Conservation (phyloP, 2,888 invertebrate species). For the Helicoverpa assulta region DNA sequence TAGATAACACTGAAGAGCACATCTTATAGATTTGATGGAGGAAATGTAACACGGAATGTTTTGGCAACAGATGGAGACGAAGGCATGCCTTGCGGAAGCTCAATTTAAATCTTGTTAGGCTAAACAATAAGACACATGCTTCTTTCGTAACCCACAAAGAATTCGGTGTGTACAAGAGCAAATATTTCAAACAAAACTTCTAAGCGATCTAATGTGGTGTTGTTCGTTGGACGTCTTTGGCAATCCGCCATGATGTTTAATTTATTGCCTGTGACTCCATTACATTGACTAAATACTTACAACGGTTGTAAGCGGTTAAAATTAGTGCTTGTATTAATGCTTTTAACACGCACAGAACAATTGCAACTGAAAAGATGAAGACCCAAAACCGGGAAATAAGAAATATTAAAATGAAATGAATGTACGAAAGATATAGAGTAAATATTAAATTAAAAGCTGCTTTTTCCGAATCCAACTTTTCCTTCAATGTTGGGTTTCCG, state of each 20-base stretch:
- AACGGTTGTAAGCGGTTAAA: slow-evolving; percentile 47
- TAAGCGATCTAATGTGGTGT: slow-evolving; percentile 45
- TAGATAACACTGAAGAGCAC: neutral
- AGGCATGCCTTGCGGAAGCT: neutral
- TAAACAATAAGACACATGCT: slow-evolving; percentile 1
- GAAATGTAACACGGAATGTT: neutral
- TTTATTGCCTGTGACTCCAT: slow-evolving; percentile 56
- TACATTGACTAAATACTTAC: slow-evolving; percentile 56
- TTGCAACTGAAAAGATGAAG: slow-evolving; percentile 1
- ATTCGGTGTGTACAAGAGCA: slow-evolving; percentile 18
- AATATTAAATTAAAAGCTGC: no score
- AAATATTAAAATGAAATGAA: neutral
- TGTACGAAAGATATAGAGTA: no score
- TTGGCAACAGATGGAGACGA: neutral
- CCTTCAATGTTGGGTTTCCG: no score
- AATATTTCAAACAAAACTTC: slow-evolving; percentile 50
- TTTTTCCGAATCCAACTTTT: no score
- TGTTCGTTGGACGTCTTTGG: slow-evolving; percentile 51
- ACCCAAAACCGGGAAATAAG: neutral
- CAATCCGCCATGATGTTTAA: slow-evolving; percentile 56
- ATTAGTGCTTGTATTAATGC: slow-evolving; percentile 50
- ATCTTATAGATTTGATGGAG: neutral
- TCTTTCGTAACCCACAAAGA: slow-evolving; percentile 17
- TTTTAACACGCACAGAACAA: slow-evolving; percentile 10
- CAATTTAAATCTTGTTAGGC: slow-evolving; percentile 10